Base-by-base conservation (phyloP, 2,113 vertebrate species). In the Gila orcuttii region DNA sequence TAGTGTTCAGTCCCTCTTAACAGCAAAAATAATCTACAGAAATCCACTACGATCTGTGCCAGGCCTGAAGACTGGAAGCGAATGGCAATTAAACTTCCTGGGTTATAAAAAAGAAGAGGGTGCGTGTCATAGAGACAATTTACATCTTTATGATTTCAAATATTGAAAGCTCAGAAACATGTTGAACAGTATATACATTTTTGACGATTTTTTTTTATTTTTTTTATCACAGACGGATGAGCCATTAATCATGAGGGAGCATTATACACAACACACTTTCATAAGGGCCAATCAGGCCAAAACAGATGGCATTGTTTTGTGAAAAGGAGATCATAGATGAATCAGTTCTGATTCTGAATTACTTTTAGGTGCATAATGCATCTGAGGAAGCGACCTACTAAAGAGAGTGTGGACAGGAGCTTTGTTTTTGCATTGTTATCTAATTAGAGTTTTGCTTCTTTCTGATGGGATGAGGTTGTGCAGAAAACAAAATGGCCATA, bases 21-120 rank as follows among this genome's bases (percentile, higher is more conserved):
- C 21, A 77, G 69, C 81, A 64, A 71, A 78, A 84, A 52, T 79
- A 85, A 85, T 85, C 84, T 52, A 78, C 83, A 78, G 57, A 84
- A 85, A 78, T 52, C 73, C 60, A 69, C 31, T 50, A 77, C 7
- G 74, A 42, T 77, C 76, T 57, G 42, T 85, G 76, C 76, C 50
- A 79, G 39, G 31, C 76, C n/a, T 71, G 2, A 74, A 84, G 74
- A 79, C 31, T 68, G 55, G 17, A 74, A 83, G 60, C 52, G 73
- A 42, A 82, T 23, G 36, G 19, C 62, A 82, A 21, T 69, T 62
- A 75, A 84, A 74, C 33, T 36, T 62, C 33, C 7, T 42, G 33
- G n/a, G 11, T 60, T 47, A 75, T 75, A 75, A 11, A 84, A 74
- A 84, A 60, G 19, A 52, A 73, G 55, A 74, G 42, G n/a, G 17